Percentiles rank a stretch among this genome's conserved stretches.
These are phyloP conservation scores for Pachypanchax playfairii DNA, from an alignment of 2,113 vertebrate species.

Conservation along the genomic window DNA sequence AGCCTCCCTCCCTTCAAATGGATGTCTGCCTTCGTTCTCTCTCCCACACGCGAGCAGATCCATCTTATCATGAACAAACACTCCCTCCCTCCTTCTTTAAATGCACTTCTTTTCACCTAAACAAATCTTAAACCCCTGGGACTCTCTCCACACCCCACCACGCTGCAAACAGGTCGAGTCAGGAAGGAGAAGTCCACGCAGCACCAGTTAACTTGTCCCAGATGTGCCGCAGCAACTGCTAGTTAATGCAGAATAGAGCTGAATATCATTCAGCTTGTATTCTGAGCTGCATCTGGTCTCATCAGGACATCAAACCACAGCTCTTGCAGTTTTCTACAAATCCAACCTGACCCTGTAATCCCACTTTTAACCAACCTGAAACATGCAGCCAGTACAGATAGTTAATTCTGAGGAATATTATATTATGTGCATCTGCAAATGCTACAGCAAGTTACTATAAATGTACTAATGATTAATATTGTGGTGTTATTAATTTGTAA, in stretches of 20 bases:
- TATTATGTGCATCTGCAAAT: too few species aligned
- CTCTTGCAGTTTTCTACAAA: neutral
- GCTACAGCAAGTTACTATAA: too few species aligned
- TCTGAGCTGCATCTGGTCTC: conserved; percentile 2
- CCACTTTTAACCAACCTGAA: neutral
- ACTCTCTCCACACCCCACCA: conserved; percentile 23
- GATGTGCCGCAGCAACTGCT: conserved; percentile 71
- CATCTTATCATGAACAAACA: conserved; percentile 33
- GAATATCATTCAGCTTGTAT: conserved; percentile 4
- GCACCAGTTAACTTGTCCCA: conserved; percentile 77
- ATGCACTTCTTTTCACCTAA: conserved; percentile 13
- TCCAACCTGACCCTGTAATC: conserved; percentile 1
- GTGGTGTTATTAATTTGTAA: too few species aligned
- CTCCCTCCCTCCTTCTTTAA: conserved; percentile 31
- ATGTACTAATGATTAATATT: too few species aligned
- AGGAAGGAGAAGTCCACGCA: conserved; percentile 48
- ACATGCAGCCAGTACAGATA: neutral
- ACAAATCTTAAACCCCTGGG: conserved; percentile 21
- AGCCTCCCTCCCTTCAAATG: conserved; percentile 8
- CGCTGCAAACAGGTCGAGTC: conserved; percentile 26
- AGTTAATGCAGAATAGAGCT: conserved; percentile 30
- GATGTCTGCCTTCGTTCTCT: conserved; percentile 3
- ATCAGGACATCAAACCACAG: neutral
- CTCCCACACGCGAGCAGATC: conserved; percentile 42
- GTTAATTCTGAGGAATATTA: neutral